phyloP scores from a whole-genome alignment of 2,797 vertebrate genomes.

The Scolopax bukidnonensis region DNA sequence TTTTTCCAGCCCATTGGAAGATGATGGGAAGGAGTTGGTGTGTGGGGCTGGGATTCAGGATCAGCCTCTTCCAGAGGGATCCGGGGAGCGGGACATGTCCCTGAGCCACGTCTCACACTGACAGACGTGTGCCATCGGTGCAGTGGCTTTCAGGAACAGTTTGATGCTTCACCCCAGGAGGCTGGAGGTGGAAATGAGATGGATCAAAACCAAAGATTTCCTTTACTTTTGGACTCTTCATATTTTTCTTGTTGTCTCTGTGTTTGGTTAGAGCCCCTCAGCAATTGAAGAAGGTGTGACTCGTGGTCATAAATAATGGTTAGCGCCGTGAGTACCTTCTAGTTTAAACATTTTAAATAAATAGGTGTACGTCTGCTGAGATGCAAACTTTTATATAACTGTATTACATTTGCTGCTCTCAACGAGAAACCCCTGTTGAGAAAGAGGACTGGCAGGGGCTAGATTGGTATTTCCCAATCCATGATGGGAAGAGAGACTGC shows the following conservation, averaged over 20 bases:
- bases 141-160: not conserved
- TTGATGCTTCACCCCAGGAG: not conserved
- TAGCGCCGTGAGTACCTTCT: not conserved
- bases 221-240: not conserved
- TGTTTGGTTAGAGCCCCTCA: constrained; percentile 17
- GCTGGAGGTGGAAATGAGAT: not conserved
- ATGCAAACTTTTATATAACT: not conserved
- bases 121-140: fast-evolving
- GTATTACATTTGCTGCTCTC: not conserved
- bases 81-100: not conserved
- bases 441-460: not conserved
- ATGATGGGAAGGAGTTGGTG: not conserved
- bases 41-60: not conserved
- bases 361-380: not conserved
- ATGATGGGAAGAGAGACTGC: not conserved
- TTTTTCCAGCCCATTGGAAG: not conserved
- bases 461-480: not conserved
- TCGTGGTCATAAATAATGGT: not conserved
- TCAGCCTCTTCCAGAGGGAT: not conserved
- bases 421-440: not conserved
- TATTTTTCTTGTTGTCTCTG: not conserved
- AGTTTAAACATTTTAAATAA: constrained; percentile 8
- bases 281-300: not conserved
- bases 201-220: not conserved
- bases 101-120: fast-evolving